Percentiles rank a stretch among this genome's conserved stretches.
These are phyloP conservation scores for Cynopterus sphinx DNA, from an alignment of 2,797 vertebrate genomes.

Conservation along the genomic window DNA sequence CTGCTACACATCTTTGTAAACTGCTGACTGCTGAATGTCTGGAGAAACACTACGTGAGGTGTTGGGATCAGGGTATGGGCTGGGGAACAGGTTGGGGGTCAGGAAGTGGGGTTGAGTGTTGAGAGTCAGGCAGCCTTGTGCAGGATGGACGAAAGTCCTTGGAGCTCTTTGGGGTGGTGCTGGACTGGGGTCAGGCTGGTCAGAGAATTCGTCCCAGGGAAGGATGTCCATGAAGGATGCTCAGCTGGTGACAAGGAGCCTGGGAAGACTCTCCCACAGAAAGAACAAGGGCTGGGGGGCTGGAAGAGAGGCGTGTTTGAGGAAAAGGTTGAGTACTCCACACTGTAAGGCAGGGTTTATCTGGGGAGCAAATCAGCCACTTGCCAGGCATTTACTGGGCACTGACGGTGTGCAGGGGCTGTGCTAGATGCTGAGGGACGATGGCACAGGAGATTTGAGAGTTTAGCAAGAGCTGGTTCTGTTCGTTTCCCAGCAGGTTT, in stretches of 20 bases:
- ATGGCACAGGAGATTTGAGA: background rate
- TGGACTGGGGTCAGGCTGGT: background rate
- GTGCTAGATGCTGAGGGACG: background rate
- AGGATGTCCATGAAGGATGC: background rate
- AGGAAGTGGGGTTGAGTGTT: background rate
- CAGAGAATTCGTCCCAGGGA: background rate
- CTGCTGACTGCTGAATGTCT: background rate
- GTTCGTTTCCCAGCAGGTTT: background rate
- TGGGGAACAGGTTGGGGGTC: background rate
- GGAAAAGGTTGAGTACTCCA: background rate
- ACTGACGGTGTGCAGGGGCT: background rate
- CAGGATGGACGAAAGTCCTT: background rate
- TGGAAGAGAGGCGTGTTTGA: background rate
- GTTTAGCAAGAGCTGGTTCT: background rate
- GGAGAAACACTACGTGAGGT: background rate
- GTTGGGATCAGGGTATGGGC: background rate
- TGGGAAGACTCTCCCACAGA: background rate
- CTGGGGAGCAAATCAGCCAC: too few species aligned
- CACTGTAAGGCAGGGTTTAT: background rate
- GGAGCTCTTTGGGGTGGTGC: background rate
- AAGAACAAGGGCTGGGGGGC: background rate
- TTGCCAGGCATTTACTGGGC: background rate
- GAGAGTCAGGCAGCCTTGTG: background rate
- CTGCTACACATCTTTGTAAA: fast-evolving
- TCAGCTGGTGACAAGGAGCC: background rate